Evolutionary conservation across 2,797 vertebrate genomes (phyloP).

Genomic region (Pseudopleuronectes americanus): DNA sequence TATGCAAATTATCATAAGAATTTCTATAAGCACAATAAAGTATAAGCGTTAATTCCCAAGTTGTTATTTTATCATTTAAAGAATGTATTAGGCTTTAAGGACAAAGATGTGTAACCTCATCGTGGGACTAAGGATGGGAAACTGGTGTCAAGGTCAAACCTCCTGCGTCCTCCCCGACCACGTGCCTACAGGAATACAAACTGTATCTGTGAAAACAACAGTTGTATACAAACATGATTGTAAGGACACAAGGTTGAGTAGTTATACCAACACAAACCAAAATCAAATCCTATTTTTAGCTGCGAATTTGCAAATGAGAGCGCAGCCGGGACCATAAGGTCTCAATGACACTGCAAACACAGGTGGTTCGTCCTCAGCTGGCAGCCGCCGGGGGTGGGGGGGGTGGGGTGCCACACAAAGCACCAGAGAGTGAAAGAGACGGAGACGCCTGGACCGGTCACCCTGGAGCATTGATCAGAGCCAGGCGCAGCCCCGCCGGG

Average conservation of each 20-base stretch:
- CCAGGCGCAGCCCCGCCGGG: neutral
- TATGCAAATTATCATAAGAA: too few species aligned
- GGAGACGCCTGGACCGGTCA: conserved; percentile 69
- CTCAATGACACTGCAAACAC: conserved; percentile 76
- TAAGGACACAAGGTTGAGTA: conserved; percentile 24
- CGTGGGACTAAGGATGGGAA: too few species aligned
- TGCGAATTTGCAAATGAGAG: conserved; percentile 22
- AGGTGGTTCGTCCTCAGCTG: conserved; percentile 62
- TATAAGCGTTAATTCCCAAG: too few species aligned
- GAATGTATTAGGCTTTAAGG: too few species aligned
- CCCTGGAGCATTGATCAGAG: conserved; percentile 70
- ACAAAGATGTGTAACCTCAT: too few species aligned
- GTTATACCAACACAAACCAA: conserved; percentile 34
- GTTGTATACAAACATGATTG: conserved; percentile 2
- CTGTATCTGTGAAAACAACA: neutral
- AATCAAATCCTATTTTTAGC: conserved; percentile 53
- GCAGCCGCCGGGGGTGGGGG: conserved; percentile 31
- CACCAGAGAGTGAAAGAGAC: conserved; percentile 27
- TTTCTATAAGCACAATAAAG: too few species aligned
- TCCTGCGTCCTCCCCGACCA: too few species aligned
- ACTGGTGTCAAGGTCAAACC: too few species aligned
- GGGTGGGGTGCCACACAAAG: conserved; percentile 1
- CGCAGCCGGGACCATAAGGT: conserved; percentile 48
- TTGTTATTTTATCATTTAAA: too few species aligned
- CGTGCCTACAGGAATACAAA: too few species aligned